These are phyloP conservation scores for Hesperia comma DNA, from an alignment of 2,888 invertebrate genomes.

Conservation along the genomic window DNA sequence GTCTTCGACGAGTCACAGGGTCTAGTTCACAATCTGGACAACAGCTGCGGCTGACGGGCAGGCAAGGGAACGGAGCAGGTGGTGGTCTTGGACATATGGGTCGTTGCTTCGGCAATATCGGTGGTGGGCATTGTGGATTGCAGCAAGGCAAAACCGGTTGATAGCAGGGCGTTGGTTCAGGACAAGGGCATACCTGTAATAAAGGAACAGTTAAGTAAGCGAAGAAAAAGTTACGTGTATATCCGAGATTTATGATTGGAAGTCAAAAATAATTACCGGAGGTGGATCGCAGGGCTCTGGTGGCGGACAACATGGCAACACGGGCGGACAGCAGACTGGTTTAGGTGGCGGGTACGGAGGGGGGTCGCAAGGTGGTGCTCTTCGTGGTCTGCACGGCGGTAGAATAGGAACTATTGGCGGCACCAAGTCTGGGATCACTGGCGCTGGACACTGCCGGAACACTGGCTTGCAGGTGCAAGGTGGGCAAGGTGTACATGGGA, in stretches of 20 bases:
- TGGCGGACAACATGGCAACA: constrained; percentile 74
- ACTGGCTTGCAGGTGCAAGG: constrained; percentile 67
- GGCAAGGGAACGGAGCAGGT: constrained; percentile 73
- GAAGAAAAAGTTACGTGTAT: too few relatives aligned
- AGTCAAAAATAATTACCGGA: constrained; percentile 59
- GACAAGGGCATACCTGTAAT: constrained; percentile 69
- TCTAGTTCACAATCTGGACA: constrained; percentile 74
- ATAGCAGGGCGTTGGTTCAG: constrained; percentile 70
- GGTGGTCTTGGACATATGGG: constrained; percentile 77
- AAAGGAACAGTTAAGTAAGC: constrained; percentile 8
- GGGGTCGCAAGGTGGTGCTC: constrained; percentile 61
- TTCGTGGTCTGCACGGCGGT: constrained; percentile 68
- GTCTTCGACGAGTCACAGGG: constrained; percentile 83
- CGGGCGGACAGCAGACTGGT: constrained; percentile 72
- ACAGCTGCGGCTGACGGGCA: constrained; percentile 74
- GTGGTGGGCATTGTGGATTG: constrained; percentile 81
- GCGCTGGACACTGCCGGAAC: constrained; percentile 71
- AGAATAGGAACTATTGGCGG: constrained; percentile 73
- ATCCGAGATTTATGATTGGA: too few relatives aligned
- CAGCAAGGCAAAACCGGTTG: constrained; percentile 74
- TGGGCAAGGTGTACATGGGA: constrained; percentile 73
- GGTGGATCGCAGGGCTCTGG: constrained; percentile 73
- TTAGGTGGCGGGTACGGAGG: constrained; percentile 60
- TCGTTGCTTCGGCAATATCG: constrained; percentile 76
- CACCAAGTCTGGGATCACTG: constrained; percentile 68